Conservation (phyloP, 2,888 invertebrate genomes). For the Eueremaeus valkanovi region DNA sequence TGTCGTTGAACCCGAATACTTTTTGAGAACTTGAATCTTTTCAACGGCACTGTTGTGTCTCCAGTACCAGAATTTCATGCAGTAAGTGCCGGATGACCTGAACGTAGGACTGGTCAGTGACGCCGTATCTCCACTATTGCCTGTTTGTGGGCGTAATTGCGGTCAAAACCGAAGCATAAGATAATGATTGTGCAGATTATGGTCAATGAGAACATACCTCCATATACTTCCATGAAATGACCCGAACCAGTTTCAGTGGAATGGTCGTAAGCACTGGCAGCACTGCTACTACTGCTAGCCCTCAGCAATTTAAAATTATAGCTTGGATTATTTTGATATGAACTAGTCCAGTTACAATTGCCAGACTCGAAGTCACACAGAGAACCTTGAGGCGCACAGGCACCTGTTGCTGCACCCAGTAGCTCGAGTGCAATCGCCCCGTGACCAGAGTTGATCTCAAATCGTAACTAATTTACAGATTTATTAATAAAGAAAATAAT, state of each 20-base stretch:
- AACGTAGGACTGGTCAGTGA: background rate
- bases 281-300: background rate
- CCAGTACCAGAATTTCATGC: conserved; percentile 17
- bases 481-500: background rate
- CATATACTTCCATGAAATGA: background rate
- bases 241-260: conserved; percentile 1
- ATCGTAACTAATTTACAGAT: background rate
- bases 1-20: background rate
- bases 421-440: background rate
- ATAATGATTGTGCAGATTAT: no score
- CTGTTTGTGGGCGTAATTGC: no score
- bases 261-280: background rate
- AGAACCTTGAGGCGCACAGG: background rate
- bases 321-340: background rate
- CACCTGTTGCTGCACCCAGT: background rate
- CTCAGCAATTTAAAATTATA: background rate
- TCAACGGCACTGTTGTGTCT: background rate
- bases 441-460: background rate
- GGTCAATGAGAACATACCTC: background rate
- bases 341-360: conserved; percentile 18
- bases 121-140: background rate
- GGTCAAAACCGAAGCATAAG: background rate
- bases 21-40: background rate
- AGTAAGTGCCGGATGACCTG: background rate
- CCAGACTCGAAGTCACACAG: conserved; percentile 31